Conservation (phyloP, 2,113 vertebrate species). For the Cathartes aura region DNA sequence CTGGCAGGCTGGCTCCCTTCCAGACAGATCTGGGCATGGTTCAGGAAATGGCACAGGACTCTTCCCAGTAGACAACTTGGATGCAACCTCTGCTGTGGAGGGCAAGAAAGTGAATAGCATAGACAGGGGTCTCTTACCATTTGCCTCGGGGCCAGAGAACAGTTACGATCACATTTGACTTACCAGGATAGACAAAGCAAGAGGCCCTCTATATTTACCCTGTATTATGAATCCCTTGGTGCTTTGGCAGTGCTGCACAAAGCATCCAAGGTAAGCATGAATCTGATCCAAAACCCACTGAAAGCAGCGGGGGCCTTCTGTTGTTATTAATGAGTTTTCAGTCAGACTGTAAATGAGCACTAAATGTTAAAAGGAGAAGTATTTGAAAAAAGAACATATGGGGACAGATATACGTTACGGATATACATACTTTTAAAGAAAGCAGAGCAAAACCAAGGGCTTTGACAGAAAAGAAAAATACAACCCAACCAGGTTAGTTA, state of each 20-base stretch:
- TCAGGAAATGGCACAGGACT: background rate
- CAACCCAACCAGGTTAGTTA: background rate
- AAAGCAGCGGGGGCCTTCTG: background rate
- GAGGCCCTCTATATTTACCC: background rate
- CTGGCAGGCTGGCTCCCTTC: background rate
- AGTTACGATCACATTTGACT: background rate
- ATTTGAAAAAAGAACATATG: background rate
- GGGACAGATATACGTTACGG: background rate
- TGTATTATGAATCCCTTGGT: background rate
- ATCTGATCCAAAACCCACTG: background rate
- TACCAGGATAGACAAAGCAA: background rate
- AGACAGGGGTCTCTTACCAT: background rate
- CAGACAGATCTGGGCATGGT: background rate
- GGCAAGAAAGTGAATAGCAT: background rate
- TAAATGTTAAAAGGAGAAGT: background rate
- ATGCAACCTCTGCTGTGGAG: background rate
- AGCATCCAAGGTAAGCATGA: slow-evolving; percentile 2
- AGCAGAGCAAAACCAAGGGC: background rate
- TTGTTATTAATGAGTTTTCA: background rate
- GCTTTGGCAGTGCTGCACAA: background rate
- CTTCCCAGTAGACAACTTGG: background rate
- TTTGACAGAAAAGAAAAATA: background rate
- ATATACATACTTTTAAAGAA: background rate
- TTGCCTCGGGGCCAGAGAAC: background rate
- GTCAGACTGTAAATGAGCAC: background rate